phyloP scores from a whole-genome alignment of 2,797 vertebrate genomes.

The Siniperca obscura region DNA sequence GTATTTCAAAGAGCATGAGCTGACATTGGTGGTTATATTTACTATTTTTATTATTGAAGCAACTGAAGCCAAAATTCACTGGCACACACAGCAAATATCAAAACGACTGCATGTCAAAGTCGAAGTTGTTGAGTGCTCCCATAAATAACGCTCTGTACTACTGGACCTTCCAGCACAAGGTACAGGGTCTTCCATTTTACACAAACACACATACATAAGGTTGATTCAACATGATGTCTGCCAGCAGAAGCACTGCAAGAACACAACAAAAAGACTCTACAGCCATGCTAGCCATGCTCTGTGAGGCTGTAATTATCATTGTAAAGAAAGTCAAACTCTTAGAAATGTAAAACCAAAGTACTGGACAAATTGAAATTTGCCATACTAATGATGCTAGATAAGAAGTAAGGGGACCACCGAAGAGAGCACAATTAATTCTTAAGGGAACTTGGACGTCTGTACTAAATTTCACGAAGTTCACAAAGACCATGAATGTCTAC shows the following conservation, averaged over 20 bases:
- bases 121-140: neutral
- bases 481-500: neutral
- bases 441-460: too few species aligned
- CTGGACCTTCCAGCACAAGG: neutral
- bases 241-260: neutral
- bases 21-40: constrained; percentile 17
- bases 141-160: constrained; percentile 4
- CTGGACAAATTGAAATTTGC: too few species aligned
- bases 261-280: neutral
- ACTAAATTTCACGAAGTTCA: too few species aligned
- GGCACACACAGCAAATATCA: constrained; percentile 13
- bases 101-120: neutral
- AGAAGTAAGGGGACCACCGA: too few species aligned
- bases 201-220: neutral
- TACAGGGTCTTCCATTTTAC: constrained; percentile 2
- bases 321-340: neutral
- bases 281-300: neutral
- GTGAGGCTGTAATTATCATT: too few species aligned
- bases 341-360: too few species aligned
- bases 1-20: constrained; percentile 3
- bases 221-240: neutral
- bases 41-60: constrained; percentile 31
- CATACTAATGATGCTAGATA: neutral
- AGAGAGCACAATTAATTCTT: too few species aligned
- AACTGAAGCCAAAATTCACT: constrained; percentile 37